phyloP scores from a whole-genome alignment of 2,113 vertebrate species.

The Heterochromis multidens region DNA sequence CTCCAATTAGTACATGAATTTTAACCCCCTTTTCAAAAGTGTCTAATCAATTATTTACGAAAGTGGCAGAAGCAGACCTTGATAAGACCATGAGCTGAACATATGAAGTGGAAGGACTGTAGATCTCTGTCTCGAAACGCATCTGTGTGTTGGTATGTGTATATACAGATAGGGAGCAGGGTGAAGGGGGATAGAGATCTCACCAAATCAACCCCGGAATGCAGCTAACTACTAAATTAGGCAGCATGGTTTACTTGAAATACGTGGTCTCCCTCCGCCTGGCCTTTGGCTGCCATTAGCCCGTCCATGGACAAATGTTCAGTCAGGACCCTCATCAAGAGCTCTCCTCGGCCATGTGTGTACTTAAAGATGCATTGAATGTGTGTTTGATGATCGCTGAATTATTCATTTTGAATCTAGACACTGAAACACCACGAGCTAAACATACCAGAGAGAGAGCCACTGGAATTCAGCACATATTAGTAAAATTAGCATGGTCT shows the following conservation, averaged over 20 bases:
- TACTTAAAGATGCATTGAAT: constrained; percentile 70
- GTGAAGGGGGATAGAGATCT: constrained; percentile 53
- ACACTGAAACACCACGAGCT: constrained; percentile 68
- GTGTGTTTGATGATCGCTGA: constrained; percentile 70
- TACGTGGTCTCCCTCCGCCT: constrained; percentile 55
- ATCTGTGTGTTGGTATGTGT: constrained; percentile 12
- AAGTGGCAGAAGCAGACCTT: constrained; percentile 79
- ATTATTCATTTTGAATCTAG: constrained; percentile 73
- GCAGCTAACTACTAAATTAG: constrained; percentile 66
- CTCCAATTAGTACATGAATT: constrained; percentile 82
- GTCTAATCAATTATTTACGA: constrained; percentile 83
- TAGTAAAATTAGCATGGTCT: constrained; percentile 71
- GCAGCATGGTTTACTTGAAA: constrained; percentile 52
- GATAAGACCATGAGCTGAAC: constrained; percentile 75
- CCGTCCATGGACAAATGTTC: constrained; percentile 44
- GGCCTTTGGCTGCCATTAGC: constrained; percentile 64
- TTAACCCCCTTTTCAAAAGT: constrained; percentile 79
- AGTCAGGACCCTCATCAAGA: constrained; percentile 61
- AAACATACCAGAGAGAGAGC: constrained; percentile 60
- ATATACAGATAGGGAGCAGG: background rate
- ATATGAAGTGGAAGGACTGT: constrained; percentile 72
- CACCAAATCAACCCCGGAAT: constrained; percentile 49
- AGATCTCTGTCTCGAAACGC: constrained; percentile 39
- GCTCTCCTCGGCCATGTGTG: constrained; percentile 46
- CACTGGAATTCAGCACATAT: constrained; percentile 69